These are phyloP conservation scores for Pristiophorus japonicus DNA, from an alignment of 2,113 vertebrate genomes.

Conservation along the genomic window DNA sequence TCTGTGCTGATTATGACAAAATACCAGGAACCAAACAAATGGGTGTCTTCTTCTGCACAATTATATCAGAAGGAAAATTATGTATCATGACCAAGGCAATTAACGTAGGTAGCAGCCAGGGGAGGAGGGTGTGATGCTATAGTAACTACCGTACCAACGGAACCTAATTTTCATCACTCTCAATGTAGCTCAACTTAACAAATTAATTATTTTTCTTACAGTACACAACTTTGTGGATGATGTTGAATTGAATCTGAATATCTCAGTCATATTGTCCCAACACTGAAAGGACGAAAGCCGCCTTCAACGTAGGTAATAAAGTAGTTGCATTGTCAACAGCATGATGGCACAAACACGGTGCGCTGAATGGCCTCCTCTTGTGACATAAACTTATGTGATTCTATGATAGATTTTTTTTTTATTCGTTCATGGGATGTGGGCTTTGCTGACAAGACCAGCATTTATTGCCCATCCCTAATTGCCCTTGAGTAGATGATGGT, in stretches of 20 bases:
- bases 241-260: background rate
- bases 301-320: background rate
- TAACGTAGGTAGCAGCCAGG: background rate
- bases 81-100: background rate
- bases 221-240: background rate
- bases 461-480: too few relatives aligned
- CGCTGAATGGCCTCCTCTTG: too few relatives aligned
- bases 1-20: background rate
- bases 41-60: background rate
- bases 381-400: too few relatives aligned
- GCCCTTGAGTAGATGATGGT: too few relatives aligned
- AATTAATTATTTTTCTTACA: background rate
- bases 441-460: too few relatives aligned
- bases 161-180: background rate
- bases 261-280: background rate
- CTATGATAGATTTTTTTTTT: too few relatives aligned
- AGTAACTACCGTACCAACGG: background rate
- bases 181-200: background rate
- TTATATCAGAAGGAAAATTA: background rate
- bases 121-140: background rate
- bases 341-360: too few relatives aligned
- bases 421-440: too few relatives aligned
- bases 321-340: too few relatives aligned
- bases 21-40: too few relatives aligned
- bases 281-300: background rate